Evolutionary conservation across 2,888 invertebrate species (phyloP), one percentile per base, ranked within the genome.

Genomic region (Esperia sulphurella): DNA sequence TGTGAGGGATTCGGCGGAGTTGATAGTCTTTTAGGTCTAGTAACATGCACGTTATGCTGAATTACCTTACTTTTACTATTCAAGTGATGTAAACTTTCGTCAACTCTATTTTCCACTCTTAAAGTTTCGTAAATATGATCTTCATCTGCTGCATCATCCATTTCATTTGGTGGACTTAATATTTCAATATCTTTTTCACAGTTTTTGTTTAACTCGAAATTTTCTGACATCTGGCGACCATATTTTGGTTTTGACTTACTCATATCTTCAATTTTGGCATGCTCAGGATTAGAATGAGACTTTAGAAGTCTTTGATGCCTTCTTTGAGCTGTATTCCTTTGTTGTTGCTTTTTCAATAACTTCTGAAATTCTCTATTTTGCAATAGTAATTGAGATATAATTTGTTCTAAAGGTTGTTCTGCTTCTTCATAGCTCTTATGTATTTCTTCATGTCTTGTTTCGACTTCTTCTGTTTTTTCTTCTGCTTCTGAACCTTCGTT

Each of bases 291-390:
- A 2, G 87, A 89, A 65, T 89, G 83, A 37, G 91, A 90, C 57
- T 91, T 91, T 53, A 91, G 75, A 21, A 92, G 73, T 51, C 91
- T 85, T 52, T 92, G 91, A 59, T 91, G 90, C 53, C 91, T 74
- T 49, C 90, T 82, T 51, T 91, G 91, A 21, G 91, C 85, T 42
- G 80, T 89, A 55, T 89, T 91, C 60, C 90, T 82, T 49, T 78
- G 91, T 54, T 94, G 92, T 62, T 94, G 95, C 63, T 95, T 94
- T 59, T 94, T 95, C 28, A 95, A 83, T 40, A 95, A 90, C 56
- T 94, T 93, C 58, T 96, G 95, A 58, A 96, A 95, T 55, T 96
- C 96, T 60, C 94, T 92, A 67, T 95, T 96, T 71, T 96, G 94
- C 92, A 96, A 93, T 5, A 97, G 81, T 10, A 96, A 85, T 68